phyloP scores from a whole-genome alignment of 2,113 vertebrate genomes.

The Mystacornis crossleyi region DNA sequence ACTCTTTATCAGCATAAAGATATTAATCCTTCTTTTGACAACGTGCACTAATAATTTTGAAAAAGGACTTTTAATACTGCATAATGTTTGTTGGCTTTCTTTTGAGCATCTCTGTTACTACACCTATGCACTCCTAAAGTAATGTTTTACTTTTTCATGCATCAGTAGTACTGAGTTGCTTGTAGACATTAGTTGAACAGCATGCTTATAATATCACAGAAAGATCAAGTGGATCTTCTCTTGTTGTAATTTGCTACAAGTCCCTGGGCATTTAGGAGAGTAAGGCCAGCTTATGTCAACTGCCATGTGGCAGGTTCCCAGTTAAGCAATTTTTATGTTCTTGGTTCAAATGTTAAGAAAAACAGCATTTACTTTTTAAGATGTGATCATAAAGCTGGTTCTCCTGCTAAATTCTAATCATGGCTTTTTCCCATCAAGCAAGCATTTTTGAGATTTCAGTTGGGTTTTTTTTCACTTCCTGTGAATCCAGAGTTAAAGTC shows the following conservation, averaged over 20 bases:
- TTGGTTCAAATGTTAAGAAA: not conserved
- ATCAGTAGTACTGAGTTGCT: not conserved
- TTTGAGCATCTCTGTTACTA: not conserved
- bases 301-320: not conserved
- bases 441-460: not conserved
- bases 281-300: not conserved
- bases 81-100: not conserved
- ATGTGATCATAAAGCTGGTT: not conserved
- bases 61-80: not conserved
- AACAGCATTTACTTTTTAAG: not conserved
- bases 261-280: too few species aligned
- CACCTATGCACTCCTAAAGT: not conserved
- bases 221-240: not conserved
- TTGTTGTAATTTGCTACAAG: not conserved
- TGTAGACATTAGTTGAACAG: not conserved
- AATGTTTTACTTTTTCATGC: not conserved
- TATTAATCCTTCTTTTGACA: not conserved
- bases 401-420: not conserved
- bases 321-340: not conserved
- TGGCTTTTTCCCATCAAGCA: not conserved
- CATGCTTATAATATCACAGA: not conserved
- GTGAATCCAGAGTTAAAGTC: not conserved
- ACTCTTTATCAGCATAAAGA: not conserved
- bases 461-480: not conserved
- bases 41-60: rapidly evolving